Percentiles rank a stretch among this genome's conserved stretches.
Conservation (phyloP, 2,797 vertebrate species). For the Xyrichtys novacula region DNA sequence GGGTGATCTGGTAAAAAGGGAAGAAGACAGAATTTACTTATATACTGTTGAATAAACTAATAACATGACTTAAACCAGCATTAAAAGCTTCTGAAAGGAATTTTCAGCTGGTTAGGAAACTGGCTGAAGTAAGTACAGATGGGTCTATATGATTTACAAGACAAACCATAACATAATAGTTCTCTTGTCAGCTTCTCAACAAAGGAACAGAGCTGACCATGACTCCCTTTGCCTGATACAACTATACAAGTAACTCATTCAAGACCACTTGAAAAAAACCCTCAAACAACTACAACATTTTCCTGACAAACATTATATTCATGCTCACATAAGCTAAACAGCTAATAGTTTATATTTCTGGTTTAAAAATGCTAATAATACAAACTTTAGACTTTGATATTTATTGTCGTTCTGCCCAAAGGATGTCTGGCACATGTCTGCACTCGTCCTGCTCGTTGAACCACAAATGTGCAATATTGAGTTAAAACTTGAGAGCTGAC, state of each 20-base stretch:
- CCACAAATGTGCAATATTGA: slow-evolving; percentile 4
- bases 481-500: background rate
- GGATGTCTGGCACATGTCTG: slow-evolving; percentile 1
- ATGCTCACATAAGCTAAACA: slow-evolving; percentile 8
- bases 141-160: too few species aligned
- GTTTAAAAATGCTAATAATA: background rate
- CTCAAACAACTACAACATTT: too few species aligned
- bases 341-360: background rate
- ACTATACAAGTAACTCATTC: too few species aligned
- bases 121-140: too few species aligned
- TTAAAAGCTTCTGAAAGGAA: background rate
- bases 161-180: too few species aligned
- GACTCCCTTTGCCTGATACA: too few species aligned
- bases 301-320: background rate
- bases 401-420: background rate
- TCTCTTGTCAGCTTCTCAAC: too few species aligned
- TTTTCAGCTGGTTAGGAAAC: background rate
- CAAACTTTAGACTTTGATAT: background rate
- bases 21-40: background rate
- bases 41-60: background rate
- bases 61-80: too few species aligned
- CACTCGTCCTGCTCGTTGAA: background rate
- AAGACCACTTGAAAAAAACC: too few species aligned
- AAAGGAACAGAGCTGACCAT: too few species aligned
- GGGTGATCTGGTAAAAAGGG: background rate